Evolutionary conservation across 2,797 vertebrate species (phyloP).

Genomic region (Xenopus petersii): DNA sequence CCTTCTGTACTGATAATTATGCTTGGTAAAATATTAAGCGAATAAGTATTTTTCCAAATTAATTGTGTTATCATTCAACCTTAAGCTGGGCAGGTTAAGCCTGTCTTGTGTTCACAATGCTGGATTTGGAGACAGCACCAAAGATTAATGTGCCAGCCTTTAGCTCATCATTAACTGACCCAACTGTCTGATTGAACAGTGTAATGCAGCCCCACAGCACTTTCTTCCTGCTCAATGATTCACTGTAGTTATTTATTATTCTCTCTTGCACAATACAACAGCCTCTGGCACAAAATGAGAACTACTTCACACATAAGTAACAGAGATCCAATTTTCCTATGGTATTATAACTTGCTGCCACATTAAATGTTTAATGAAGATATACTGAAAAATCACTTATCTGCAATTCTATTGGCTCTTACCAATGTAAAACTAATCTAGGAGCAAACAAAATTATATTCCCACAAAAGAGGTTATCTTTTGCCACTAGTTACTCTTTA

Average conservation of each 20-base stretch:
- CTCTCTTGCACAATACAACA: constrained; percentile 46
- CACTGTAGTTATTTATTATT: constrained; percentile 57
- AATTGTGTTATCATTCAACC: not conserved
- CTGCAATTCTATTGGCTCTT: no score
- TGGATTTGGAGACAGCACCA: constrained; percentile 36
- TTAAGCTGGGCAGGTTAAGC: constrained; percentile 10
- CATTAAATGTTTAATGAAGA: no score
- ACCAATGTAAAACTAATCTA: no score
- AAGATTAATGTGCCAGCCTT: constrained; percentile 47
- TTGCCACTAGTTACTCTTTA: no score
- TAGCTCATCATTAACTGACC: constrained; percentile 53
- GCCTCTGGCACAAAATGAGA: constrained; percentile 52
- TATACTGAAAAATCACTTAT: no score
- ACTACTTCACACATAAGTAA: constrained; percentile 49
- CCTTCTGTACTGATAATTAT: no score
- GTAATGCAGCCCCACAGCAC: constrained; percentile 30
- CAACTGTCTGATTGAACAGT: not conserved
- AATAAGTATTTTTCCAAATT: not conserved
- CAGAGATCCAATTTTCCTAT: not conserved
- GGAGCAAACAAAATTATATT: no score
- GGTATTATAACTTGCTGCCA: no score
- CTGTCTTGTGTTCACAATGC: not conserved
- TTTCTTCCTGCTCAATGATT: constrained; percentile 48
- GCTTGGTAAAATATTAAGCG: not conserved
- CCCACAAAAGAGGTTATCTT: no score